These are phyloP conservation scores for Parazoanthus swiftii DNA, from an alignment of 92 coral and sea anemone genomes.

Conservation along the genomic window DNA sequence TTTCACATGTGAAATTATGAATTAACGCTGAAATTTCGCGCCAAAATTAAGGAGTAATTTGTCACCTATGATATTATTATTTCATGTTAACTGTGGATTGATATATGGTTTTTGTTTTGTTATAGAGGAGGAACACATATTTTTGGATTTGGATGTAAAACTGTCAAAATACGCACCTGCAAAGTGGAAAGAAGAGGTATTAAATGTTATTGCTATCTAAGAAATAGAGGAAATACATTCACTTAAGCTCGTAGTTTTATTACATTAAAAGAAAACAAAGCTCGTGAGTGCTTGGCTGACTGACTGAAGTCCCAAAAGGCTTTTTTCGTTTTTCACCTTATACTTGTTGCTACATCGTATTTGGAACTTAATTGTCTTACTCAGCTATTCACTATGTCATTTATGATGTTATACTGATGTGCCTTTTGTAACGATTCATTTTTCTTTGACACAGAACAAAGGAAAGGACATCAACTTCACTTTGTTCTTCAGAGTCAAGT, in stretches of 20 bases:
- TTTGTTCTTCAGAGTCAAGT: constrained; percentile 88
- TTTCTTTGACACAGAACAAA: constrained; percentile 61
- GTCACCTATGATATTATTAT: too few species aligned
- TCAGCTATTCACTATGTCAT: neutral
- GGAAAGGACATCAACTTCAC: constrained; percentile 67
- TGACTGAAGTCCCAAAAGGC: too few species aligned
- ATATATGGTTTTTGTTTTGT: neutral
- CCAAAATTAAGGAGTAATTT: too few species aligned
- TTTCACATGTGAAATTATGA: too few species aligned
- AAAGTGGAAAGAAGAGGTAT: constrained; percentile 95
- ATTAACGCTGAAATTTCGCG: too few species aligned
- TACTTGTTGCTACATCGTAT: too few species aligned
- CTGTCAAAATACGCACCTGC: constrained; percentile 94
- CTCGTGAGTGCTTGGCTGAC: too few species aligned
- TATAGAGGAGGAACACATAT: constrained; percentile 88
- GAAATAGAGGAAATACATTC: too few species aligned
- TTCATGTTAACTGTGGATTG: neutral
- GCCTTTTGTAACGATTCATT: neutral
- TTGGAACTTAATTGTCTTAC: too few species aligned
- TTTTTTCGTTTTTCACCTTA: too few species aligned
- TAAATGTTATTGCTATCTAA: neutral
- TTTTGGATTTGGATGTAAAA: constrained; percentile 90
- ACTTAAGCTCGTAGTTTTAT: neutral
- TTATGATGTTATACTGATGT: neutral
- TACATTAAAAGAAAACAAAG: too few species aligned